Conservation (phyloP, 2,113 vertebrate genomes). For the Lepidiolamprologus cunningtoni region DNA sequence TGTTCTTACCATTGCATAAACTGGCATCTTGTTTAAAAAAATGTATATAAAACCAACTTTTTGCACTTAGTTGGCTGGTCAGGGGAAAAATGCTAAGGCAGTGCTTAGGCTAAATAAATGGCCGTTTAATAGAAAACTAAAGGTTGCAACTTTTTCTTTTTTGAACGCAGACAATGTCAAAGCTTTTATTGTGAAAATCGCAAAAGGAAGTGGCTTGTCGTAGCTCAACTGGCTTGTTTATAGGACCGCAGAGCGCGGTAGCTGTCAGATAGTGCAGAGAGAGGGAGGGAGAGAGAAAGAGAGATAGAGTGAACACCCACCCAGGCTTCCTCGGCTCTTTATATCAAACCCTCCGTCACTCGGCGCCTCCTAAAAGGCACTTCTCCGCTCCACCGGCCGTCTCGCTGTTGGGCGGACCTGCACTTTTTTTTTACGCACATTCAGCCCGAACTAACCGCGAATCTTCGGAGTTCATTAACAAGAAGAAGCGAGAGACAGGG, state of each 20-base stretch:
- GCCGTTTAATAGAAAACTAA: background rate
- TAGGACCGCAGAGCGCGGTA: background rate
- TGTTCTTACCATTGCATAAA: background rate
- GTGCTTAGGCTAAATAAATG: background rate
- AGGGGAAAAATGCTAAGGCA: accelerated
- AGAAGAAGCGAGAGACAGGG: background rate
- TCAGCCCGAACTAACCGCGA: background rate
- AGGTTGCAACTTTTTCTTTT: background rate
- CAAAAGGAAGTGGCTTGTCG: background rate
- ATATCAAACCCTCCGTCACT: constrained; percentile 10
- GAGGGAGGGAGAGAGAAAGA: background rate
- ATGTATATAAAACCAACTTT: background rate
- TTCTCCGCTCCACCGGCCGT: constrained; percentile 18
- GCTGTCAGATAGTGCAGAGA: constrained; percentile 24
- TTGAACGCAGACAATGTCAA: background rate
- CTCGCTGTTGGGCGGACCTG: constrained; percentile 35
- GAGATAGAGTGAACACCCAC: background rate
- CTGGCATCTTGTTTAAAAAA: background rate
- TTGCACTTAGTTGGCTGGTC: background rate
- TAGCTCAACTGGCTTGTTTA: background rate
- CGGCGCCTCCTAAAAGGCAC: background rate
- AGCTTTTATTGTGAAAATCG: background rate
- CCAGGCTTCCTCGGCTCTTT: background rate
- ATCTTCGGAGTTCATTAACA: background rate
- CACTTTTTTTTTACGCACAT: background rate